Conservation (phyloP, 2,797 vertebrate species). For the Scolopax rusticola region DNA sequence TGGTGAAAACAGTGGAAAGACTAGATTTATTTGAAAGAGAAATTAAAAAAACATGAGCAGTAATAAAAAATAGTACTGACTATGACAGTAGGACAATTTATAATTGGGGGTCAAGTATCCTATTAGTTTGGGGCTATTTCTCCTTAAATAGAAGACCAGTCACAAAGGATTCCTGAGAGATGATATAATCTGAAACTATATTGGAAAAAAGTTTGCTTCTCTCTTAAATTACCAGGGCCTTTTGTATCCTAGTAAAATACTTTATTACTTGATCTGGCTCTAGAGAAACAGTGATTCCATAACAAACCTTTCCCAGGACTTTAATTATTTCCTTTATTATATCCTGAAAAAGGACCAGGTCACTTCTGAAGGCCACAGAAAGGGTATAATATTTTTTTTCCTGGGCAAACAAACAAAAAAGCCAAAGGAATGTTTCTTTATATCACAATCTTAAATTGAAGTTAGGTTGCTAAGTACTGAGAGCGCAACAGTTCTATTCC, state of each 20-base stretch:
- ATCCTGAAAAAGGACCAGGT: slow-evolving; percentile 58
- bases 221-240: slow-evolving; percentile 70
- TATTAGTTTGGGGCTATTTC: slow-evolving; percentile 67
- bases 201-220: slow-evolving; percentile 68
- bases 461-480: slow-evolving; percentile 6
- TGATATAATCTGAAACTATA: slow-evolving; percentile 73
- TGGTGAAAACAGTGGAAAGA: slow-evolving; percentile 63
- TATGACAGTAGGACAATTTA: slow-evolving; percentile 72
- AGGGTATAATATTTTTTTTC: background rate
- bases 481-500: background rate
- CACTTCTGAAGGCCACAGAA: slow-evolving; percentile 53
- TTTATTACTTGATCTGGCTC: slow-evolving; percentile 75
- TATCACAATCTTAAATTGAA: background rate
- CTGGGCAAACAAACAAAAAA: slow-evolving; percentile 35
- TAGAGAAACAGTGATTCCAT: slow-evolving; percentile 69
- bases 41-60: slow-evolving; percentile 61
- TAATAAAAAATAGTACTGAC: slow-evolving; percentile 52
- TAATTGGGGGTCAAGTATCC: slow-evolving; percentile 72
- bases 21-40: slow-evolving; percentile 65
- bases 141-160: slow-evolving; percentile 70
- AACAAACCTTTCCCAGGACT: slow-evolving; percentile 67
- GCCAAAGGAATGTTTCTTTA: slow-evolving; percentile 4
- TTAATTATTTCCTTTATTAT: slow-evolving; percentile 71
- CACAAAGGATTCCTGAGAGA: slow-evolving; percentile 71
- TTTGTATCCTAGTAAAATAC: slow-evolving; percentile 71